Evolutionary conservation across 2,888 invertebrate genomes (phyloP).

Genomic region (Tineola bisselliella): DNA sequence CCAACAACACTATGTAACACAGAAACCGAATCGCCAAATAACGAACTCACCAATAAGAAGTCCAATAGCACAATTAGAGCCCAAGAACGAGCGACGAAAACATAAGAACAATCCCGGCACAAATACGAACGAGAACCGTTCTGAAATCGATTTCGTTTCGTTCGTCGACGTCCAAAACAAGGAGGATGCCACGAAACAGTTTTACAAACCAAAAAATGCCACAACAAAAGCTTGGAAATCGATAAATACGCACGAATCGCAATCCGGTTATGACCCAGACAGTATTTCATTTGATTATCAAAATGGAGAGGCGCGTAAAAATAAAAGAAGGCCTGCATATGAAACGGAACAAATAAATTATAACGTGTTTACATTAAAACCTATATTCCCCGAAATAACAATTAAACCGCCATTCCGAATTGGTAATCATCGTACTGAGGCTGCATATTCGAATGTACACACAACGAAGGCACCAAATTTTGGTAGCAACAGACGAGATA

Average conservation of each 20-base stretch:
- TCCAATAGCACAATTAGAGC: background rate
- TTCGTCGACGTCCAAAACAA: background rate
- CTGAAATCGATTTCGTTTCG: background rate
- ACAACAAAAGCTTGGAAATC: background rate
- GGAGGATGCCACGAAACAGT: background rate
- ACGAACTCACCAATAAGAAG: background rate
- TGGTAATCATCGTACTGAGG: background rate
- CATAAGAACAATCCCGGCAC: background rate
- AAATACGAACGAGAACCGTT: background rate
- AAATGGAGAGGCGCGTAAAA: background rate
- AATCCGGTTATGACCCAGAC: background rate
- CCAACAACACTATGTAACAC: background rate
- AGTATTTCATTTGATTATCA: background rate
- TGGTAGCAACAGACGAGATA: background rate
- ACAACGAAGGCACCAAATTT: background rate
- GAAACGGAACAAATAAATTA: background rate
- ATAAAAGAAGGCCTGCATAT: conserved; percentile 7
- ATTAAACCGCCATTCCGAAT: background rate
- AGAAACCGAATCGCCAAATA: no score
- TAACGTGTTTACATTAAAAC: background rate
- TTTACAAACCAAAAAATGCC: background rate
- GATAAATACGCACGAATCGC: background rate
- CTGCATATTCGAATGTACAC: background rate
- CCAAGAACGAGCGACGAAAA: background rate
- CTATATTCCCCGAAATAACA: background rate